phyloP scores from a whole-genome alignment of 2,888 invertebrate genomes.

The Tetheella fluctuosa region DNA sequence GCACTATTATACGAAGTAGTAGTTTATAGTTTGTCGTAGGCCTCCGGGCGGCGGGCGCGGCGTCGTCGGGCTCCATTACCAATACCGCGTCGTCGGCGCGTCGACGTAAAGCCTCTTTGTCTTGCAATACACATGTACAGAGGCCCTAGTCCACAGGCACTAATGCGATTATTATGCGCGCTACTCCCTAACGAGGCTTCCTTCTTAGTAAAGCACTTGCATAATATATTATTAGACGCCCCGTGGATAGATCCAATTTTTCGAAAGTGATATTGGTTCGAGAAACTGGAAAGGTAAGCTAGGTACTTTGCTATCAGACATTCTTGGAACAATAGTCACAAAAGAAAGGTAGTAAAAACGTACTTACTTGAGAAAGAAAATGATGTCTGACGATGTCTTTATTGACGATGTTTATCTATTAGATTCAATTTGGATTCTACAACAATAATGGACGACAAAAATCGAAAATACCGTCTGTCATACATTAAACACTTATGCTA shows the following conservation, averaged over 20 bases:
- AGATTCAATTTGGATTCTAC: no score
- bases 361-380: not conserved
- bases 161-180: conserved; percentile 48
- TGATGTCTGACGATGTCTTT: not conserved
- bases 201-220: conserved; percentile 16
- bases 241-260: not conserved
- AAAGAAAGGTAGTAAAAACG: not conserved
- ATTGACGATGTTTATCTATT: not conserved
- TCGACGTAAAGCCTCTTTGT: conserved; percentile 25
- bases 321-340: not conserved
- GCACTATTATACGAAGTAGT: conserved; percentile 15
- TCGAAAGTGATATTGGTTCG: not conserved
- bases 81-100: not conserved
- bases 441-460: no score
- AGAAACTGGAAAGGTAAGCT: not conserved
- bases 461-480: no score
- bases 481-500: no score
- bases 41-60: not conserved
- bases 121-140: conserved; percentile 22
- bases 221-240: conserved; percentile 14
- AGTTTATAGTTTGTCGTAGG: conserved; percentile 8
- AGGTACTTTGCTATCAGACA: not conserved
- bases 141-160: conserved; percentile 18
- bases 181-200: conserved; percentile 39
- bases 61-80: not conserved